phyloP scores from a whole-genome alignment of 2,113 vertebrate species.

The Marmota flaviventris region DNA sequence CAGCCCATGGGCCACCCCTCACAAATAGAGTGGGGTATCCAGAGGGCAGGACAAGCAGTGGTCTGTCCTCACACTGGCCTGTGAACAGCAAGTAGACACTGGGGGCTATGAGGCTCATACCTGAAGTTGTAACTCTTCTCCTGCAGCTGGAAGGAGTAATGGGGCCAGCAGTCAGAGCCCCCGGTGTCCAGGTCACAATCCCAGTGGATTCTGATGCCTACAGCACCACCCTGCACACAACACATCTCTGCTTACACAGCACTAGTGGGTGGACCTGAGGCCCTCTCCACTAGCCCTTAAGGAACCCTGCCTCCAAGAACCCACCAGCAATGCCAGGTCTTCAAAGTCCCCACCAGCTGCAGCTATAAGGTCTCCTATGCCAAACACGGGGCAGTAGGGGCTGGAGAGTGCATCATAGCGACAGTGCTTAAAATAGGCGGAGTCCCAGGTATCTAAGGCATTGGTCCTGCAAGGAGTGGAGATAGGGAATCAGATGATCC shows the following conservation, averaged over 20 bases:
- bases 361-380: conserved; percentile 84
- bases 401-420: conserved; percentile 70
- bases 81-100: not conserved
- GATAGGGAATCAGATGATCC: not conserved
- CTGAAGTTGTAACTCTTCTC: conserved; percentile 88
- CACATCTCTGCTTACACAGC: not conserved
- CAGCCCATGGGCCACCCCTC: not conserved
- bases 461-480: conserved; percentile 82
- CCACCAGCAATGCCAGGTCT: conserved; percentile 85
- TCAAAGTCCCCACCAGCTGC: conserved; percentile 85
- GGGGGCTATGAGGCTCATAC: conserved; percentile 57
- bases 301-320: not conserved
- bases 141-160: conserved; percentile 87
- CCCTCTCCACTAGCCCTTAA: not conserved
- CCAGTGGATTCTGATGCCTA: conserved; percentile 85
- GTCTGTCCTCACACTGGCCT: not conserved
- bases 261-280: rapidly evolving
- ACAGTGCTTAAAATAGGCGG: conserved; percentile 88
- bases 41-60: not conserved
- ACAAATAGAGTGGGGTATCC: not conserved
- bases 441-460: conserved; percentile 83
- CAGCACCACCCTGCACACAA: conserved; percentile 85
- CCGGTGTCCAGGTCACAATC: conserved; percentile 85
- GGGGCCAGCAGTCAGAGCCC: conserved; percentile 70
- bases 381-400: conserved; percentile 88